Base-by-base conservation (phyloP, 2,113 vertebrate genomes). In the Serinus canaria region DNA sequence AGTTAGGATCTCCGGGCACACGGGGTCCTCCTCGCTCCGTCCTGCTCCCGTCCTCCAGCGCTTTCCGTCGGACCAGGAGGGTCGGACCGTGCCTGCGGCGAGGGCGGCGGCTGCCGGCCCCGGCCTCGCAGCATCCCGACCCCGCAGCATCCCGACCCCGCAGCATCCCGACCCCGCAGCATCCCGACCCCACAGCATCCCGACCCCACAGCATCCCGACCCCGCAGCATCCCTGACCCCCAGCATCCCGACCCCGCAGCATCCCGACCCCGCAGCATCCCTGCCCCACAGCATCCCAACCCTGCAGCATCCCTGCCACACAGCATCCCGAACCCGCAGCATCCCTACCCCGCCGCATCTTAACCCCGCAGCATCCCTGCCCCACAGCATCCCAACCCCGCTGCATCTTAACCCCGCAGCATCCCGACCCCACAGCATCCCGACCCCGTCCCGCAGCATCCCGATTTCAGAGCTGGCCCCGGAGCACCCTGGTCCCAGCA, bases 1-100 rank as follows among this genome's bases (percentile, higher is more conserved):
- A 97, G 73, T 96, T 92, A 83, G 66, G 50, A n/a, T 63, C 49
- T 7, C 1, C 52, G 19, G 90, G 68, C 97, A 77, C 95, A 93
- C 60, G 96, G 88, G 94, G 96, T 95, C 97, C 95, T 90, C 92
- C 2, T 82, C 83, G 75, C 87, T 87, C 96, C 73, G 83, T 20
- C 53, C 21, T 35, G 31, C 49, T 90, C 35, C 55, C 30, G 41
- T 83, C 10, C 56, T 63, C 63, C 79, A 10, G 72, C 64, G 18
- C 72, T 28, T 56, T 63, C 41, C 0, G 3, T 23, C 23, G 6
- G 18, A 56, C 17, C 15, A 13, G 35, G 14, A 27, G 28, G 82
- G 13, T 9, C 8, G 10, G 37, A 43, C 16, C 7, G 47, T 23
- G 70, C 63, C 55, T 27, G 53, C 6, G 23, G 19, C 44, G 28